Conservation (phyloP, 2,888 invertebrate genomes). For the Mantis religiosa region DNA sequence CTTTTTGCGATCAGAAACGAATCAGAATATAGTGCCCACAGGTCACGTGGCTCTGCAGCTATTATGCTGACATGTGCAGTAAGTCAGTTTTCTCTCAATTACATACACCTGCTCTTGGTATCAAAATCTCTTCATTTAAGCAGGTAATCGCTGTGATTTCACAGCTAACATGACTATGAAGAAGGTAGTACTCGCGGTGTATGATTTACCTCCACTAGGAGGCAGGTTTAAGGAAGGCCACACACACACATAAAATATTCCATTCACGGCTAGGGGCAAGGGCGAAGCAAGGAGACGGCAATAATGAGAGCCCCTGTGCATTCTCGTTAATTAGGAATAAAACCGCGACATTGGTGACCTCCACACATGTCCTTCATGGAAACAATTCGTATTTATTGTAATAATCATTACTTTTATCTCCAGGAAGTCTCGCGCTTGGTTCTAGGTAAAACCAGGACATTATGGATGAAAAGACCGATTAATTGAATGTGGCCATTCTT, state of each 20-base stretch:
- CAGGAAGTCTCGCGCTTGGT: neutral
- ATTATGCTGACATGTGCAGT: too few relatives aligned
- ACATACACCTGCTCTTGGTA: too few relatives aligned
- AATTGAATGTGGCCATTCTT: too few relatives aligned
- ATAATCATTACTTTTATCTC: neutral
- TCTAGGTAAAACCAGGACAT: neutral
- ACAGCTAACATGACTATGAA: neutral
- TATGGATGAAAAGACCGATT: too few relatives aligned
- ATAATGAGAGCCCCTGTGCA: neutral
- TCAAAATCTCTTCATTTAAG: too few relatives aligned
- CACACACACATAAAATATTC: neutral
- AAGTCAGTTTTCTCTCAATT: too few relatives aligned
- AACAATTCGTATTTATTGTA: neutral
- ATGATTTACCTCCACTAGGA: neutral
- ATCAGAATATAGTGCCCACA: too few relatives aligned
- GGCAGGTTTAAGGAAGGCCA: neutral
- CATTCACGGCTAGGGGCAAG: conserved; percentile 5
- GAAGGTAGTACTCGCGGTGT: neutral
- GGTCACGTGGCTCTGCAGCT: too few relatives aligned
- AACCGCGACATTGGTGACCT: neutral
- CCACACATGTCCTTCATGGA: neutral
- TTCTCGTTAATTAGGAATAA: conserved; percentile 11
- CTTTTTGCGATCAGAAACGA: too few relatives aligned
- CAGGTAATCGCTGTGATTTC: too few relatives aligned
- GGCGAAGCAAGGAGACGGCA: neutral